Conservation (phyloP, 2,113 vertebrate species). For the Micromys minutus region DNA sequence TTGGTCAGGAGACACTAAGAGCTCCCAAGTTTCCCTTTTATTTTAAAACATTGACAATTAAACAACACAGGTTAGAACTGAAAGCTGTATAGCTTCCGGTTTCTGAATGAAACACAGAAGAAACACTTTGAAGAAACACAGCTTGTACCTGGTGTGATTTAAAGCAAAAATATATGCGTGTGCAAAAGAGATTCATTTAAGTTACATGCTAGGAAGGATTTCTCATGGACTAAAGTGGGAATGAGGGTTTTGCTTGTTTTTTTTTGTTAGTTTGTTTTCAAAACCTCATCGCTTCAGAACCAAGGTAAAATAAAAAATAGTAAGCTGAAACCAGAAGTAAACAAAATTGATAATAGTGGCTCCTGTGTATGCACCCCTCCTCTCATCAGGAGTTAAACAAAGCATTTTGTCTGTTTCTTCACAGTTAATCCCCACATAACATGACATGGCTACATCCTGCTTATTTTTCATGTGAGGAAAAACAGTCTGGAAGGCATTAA, state of each 20-base stretch:
- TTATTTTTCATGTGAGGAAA: conserved; percentile 29
- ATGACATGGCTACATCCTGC: neutral
- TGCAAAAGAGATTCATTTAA: neutral
- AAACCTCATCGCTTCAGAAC: neutral
- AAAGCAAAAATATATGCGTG: neutral
- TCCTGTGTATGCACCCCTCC: neutral
- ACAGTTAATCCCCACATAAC: neutral
- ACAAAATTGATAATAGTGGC: neutral
- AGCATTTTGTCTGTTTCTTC: neutral
- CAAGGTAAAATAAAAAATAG: conserved; percentile 11
- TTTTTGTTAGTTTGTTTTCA: too few relatives aligned
- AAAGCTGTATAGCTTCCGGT: neutral
- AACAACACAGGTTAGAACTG: neutral
- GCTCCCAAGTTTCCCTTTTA: conserved; percentile 4
- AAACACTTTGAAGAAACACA: neutral
- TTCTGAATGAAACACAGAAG: neutral
- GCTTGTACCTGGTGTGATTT: neutral
- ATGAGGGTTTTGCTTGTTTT: neutral
- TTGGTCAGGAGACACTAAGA: neutral
- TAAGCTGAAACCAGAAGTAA: neutral
- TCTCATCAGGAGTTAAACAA: neutral
- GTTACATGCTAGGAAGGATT: neutral
- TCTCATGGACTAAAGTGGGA: conserved; percentile 11
- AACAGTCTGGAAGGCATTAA: neutral
- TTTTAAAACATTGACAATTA: conserved; percentile 29